Evolutionary conservation across 2,113 vertebrate genomes (phyloP).

Genomic region (Sebastes schlegelii): DNA sequence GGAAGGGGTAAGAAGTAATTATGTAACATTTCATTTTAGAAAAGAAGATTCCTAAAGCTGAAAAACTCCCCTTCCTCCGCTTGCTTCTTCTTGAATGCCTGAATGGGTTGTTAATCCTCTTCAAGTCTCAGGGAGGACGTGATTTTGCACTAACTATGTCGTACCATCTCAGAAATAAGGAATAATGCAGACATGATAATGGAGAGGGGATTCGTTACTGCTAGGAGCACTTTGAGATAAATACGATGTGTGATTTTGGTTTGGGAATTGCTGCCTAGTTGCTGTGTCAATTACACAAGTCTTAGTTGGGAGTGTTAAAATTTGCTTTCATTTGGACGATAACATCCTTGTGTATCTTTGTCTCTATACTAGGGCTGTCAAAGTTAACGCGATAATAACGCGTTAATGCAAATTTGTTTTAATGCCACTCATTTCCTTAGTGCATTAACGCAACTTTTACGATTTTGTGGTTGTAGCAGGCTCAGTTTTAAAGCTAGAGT

Average conservation of each 20-base stretch:
- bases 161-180: not conserved
- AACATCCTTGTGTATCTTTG: not conserved
- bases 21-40: conserved; percentile 46
- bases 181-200: not conserved
- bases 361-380: not conserved
- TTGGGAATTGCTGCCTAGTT: not conserved
- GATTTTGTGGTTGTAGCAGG: too few species aligned
- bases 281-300: not conserved
- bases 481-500: too few species aligned
- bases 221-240: not conserved
- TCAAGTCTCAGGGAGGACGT: not conserved
- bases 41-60: not conserved
- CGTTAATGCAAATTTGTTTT: too few species aligned
- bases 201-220: not conserved
- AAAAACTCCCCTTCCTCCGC: not conserved
- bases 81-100: not conserved
- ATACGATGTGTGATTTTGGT: not conserved
- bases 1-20: conserved; percentile 6
- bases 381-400: too few species aligned
- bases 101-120: not conserved
- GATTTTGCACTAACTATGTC: not conserved
- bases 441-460: too few species aligned
- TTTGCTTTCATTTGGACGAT: not conserved
- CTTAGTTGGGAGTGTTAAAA: not conserved
- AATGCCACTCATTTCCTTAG: too few species aligned